Conservation (phyloP, 2,888 invertebrate species). For the Encarsia formosa region DNA sequence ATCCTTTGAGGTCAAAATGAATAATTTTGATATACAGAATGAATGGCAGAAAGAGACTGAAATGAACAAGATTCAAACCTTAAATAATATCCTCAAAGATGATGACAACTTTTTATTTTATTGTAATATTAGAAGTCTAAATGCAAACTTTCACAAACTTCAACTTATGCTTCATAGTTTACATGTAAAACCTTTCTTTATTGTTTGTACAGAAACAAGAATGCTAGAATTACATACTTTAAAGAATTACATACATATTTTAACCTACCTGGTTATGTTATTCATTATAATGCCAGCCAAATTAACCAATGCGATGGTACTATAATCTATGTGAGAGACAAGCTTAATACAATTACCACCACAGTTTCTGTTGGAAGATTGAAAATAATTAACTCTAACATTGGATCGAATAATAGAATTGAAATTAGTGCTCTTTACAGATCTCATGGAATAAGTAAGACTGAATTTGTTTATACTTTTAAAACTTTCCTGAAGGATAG, state of each 20-base stretch:
- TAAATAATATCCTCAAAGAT: too few species aligned
- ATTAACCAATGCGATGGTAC: slow-evolving; percentile 3
- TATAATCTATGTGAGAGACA: neutral
- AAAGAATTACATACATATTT: neutral
- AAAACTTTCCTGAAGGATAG: neutral
- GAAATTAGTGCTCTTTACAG: slow-evolving; percentile 3
- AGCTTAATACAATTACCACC: neutral
- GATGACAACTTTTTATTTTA: too few species aligned
- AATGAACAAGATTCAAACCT: too few species aligned
- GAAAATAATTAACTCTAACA: neutral
- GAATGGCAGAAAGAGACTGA: too few species aligned
- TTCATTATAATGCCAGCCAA: slow-evolving; percentile 11
- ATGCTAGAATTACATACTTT: slow-evolving; percentile 1
- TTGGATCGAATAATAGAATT: neutral
- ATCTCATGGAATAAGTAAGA: neutral
- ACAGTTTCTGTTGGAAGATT: neutral
- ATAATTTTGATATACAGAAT: too few species aligned
- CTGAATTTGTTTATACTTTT: neutral
- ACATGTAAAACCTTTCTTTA: neutral
- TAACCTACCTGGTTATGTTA: neutral
- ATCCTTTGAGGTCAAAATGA: too few species aligned
- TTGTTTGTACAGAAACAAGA: slow-evolving; percentile 7
- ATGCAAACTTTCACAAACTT: neutral
- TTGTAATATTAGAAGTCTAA: slow-evolving; percentile 9
- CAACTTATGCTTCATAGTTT: neutral